A percentile compares a stretch with the other conserved stretches of the same genome.
phyloP scores from a whole-genome alignment of 2,888 invertebrate genomes.

The Drosophila ustulata region DNA sequence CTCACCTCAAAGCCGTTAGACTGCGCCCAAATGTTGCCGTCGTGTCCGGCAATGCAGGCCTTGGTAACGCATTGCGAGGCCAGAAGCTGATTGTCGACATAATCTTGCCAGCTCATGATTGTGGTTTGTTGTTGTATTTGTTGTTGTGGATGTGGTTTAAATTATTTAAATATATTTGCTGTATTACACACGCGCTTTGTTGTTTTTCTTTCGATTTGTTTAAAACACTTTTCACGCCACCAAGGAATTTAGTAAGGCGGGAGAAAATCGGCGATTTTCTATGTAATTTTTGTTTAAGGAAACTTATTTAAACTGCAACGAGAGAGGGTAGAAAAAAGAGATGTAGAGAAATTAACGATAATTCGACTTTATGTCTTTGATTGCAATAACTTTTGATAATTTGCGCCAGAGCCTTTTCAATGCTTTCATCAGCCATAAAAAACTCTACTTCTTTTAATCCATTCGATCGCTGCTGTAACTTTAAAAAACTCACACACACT shows the following conservation, averaged over 20 bases:
- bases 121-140: constrained; percentile 61
- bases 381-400: constrained; percentile 18
- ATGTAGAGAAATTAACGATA: constrained; percentile 51
- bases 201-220: constrained; percentile 10
- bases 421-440: constrained; percentile 1
- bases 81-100: constrained; percentile 98
- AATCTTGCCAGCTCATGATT: constrained; percentile 98
- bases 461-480: constrained; percentile 34
- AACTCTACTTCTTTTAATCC: constrained; percentile 52
- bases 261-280: constrained; percentile 55
- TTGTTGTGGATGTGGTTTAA: constrained; percentile 53
- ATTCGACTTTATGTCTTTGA: constrained; percentile 33
- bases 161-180: constrained; percentile 59
- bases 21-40: constrained; percentile 98
- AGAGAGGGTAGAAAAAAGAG: constrained; percentile 59
- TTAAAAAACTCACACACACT: constrained; percentile 65
- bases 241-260: constrained; percentile 65
- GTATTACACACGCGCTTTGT: constrained; percentile 57
- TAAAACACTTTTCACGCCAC: constrained; percentile 54
- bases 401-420: constrained; percentile 8
- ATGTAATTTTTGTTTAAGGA: constrained; percentile 57
- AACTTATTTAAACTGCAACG: constrained; percentile 75
- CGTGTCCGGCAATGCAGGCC: constrained; percentile 97
- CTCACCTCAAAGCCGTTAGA: constrained; percentile 97
- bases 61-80: constrained; percentile 97